Evolutionary conservation across 2,888 invertebrate genomes (phyloP).

Genomic region (Girardia tigrina): DNA sequence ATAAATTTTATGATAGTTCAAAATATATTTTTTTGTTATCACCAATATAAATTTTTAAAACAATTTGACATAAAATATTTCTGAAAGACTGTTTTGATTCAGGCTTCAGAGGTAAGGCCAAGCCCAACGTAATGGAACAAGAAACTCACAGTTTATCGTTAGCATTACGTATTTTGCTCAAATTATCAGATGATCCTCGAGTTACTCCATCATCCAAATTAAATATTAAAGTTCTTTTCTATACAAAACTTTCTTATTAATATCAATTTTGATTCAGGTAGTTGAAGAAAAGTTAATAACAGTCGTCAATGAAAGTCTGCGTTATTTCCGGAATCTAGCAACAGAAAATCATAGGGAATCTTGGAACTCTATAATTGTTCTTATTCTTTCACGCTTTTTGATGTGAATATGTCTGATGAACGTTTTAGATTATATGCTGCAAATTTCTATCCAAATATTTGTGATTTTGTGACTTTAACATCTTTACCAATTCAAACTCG

Average conservation of each 20-base stretch:
- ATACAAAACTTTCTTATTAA: not conserved
- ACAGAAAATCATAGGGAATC: constrained; percentile 83
- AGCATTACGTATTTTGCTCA: constrained; percentile 74
- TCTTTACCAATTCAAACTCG: not conserved
- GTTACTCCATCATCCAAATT: not conserved
- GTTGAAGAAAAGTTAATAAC: constrained; percentile 42
- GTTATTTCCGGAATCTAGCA: constrained; percentile 72
- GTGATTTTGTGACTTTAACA: not conserved
- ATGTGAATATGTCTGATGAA: not conserved
- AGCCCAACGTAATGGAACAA: constrained; percentile 82
- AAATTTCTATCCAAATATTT: not conserved
- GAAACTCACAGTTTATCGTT: constrained; percentile 89
- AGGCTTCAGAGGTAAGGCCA: constrained; percentile 73
- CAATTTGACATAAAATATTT: too few relatives aligned
- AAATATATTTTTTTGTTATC: too few relatives aligned
- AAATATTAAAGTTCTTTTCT: not conserved
- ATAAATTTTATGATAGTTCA: too few relatives aligned
- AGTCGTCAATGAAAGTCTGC: constrained; percentile 73
- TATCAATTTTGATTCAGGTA: not conserved
- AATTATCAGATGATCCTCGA: constrained; percentile 78
- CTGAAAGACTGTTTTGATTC: too few relatives aligned
- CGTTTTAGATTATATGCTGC: not conserved
- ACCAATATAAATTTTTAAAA: too few relatives aligned
- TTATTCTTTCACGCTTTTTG: constrained; percentile 61
- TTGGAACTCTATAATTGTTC: constrained; percentile 75